Percentiles rank a stretch among this genome's conserved stretches.
These are phyloP conservation scores for Ladona fulva DNA, from an alignment of 1,140 invertebrate species.

Conservation along the genomic window DNA sequence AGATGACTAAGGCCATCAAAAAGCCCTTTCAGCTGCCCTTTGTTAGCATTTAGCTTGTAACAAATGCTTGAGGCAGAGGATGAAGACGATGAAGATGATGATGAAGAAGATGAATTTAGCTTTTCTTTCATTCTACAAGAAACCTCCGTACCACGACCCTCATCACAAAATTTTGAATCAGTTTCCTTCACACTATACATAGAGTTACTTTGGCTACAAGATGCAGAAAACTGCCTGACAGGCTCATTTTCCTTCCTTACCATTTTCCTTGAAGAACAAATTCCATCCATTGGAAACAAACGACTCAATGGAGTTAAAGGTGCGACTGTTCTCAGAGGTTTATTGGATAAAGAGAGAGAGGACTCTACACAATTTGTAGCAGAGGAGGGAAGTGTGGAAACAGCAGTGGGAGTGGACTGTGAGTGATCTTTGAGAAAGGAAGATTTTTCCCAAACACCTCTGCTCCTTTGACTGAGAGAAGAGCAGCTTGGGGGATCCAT, in stretches of 20 bases:
- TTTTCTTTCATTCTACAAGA: neutral
- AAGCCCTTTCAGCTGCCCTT: conserved; percentile 60
- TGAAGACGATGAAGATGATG: conserved; percentile 21
- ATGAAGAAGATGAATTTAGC: neutral
- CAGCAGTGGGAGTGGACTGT: neutral
- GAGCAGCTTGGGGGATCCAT: neutral
- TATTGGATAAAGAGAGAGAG: neutral
- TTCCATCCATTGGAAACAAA: neutral
- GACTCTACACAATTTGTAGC: neutral
- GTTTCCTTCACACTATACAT: neutral
- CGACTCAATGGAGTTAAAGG: neutral
- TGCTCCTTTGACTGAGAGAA: neutral
- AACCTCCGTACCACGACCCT: neutral
- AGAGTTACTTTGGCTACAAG: neutral
- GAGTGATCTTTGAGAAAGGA: neutral
- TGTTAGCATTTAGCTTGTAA: conserved; percentile 37
- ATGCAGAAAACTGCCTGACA: neutral
- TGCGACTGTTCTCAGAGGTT: neutral
- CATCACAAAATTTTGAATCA: neutral
- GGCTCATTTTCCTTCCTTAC: neutral
- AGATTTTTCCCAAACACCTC: neutral
- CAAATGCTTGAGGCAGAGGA: conserved; percentile 27
- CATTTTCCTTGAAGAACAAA: neutral
- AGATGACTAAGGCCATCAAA: conserved; percentile 80
- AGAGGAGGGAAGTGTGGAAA: neutral